Conservation (phyloP, 2,113 vertebrate genomes). For the Scalopus aquaticus region DNA sequence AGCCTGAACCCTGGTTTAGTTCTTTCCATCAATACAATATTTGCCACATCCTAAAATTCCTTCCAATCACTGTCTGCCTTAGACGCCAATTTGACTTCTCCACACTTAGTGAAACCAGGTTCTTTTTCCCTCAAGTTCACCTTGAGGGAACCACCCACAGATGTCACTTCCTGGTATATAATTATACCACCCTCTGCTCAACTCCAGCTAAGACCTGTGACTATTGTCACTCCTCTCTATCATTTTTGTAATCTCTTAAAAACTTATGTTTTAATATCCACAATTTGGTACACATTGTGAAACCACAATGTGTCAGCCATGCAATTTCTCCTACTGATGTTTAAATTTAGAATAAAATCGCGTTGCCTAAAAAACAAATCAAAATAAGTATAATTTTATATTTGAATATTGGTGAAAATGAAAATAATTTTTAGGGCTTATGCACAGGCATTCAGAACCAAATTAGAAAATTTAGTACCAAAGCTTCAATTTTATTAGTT, state of each 20-base stretch:
- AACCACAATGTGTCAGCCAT: not conserved
- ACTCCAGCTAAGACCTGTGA: not conserved
- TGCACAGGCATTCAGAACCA: not conserved
- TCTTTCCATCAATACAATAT: not conserved
- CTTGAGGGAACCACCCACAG: not conserved
- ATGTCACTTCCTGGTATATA: not conserved
- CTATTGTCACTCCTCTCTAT: not conserved
- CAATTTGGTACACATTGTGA: not conserved
- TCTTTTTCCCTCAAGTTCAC: not conserved
- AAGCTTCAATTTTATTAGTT: not conserved
- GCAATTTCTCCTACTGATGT: not conserved
- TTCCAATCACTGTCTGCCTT: not conserved
- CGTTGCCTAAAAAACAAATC: not conserved
- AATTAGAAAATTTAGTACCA: not conserved
- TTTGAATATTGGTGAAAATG: not conserved
- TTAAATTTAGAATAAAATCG: conserved; percentile 8
- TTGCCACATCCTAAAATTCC: not conserved
- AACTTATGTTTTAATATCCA: not conserved
- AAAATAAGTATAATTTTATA: not conserved
- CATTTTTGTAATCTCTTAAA: not conserved
- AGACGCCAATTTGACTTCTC: not conserved
- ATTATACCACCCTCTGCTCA: not conserved
- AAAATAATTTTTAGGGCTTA: not conserved
- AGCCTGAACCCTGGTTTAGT: not conserved
- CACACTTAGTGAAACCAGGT: not conserved